phyloP scores from a whole-genome alignment of 2,113 vertebrate species.

The Miniopterus natalensis region DNA sequence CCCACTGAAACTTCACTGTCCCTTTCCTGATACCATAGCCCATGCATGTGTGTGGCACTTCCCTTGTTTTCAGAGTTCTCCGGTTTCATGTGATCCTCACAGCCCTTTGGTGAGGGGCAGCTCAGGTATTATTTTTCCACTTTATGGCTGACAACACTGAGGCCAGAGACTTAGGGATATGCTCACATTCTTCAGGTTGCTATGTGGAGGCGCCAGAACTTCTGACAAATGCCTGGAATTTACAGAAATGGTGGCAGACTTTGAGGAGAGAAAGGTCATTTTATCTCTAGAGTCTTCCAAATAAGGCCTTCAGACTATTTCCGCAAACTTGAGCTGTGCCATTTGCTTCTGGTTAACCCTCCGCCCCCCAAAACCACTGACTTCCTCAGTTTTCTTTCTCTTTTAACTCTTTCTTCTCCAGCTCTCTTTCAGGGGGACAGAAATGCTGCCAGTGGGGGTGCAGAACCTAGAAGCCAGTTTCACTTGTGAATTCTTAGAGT shows the following conservation, averaged over 20 bases:
- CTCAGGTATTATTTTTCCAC: neutral
- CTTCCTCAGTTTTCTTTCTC: neutral
- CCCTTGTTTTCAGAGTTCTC: neutral
- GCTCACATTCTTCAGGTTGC: neutral
- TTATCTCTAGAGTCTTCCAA: neutral
- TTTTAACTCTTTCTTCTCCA: neutral
- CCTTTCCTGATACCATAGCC: neutral
- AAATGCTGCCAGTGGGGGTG: neutral
- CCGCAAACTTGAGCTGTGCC: neutral
- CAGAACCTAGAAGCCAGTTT: neutral
- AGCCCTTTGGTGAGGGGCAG: neutral
- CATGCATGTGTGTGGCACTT: rapidly evolving
- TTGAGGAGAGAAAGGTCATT: neutral
- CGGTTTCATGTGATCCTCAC: rapidly evolving
- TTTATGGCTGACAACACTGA: neutral
- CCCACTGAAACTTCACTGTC: rapidly evolving
- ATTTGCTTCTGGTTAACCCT: too few relatives aligned
- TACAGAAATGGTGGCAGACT: neutral
- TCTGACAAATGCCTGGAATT: neutral
- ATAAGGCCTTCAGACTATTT: neutral
- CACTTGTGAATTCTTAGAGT: neutral
- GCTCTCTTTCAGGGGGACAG: neutral
- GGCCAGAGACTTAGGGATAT: neutral
- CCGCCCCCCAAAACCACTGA: neutral
- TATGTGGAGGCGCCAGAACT: neutral